Evolutionary conservation across 2,888 invertebrate genomes (phyloP), one percentile per base, ranked within the genome.

Genomic region (Drosophila leonis): DNA sequence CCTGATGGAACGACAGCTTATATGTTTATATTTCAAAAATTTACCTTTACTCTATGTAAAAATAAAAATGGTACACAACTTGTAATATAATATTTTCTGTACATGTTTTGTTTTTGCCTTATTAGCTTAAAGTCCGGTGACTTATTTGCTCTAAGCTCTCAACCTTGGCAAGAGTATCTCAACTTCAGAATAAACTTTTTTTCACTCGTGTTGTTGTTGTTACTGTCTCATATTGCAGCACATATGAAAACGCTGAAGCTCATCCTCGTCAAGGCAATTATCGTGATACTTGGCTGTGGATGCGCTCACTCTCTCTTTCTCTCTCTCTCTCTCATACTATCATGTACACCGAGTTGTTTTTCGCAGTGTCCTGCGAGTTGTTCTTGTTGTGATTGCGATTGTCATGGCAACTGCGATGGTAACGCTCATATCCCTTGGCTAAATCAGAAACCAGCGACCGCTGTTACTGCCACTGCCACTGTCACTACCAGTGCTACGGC

Each of bases 381-480:
- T 73, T 73, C 62, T 68, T 65, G 81, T 65, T 80, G 65, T 75
- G 77, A 80, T 83, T 84, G 87, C 55, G 70, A 88, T 87, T 83
- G 87, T 87, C 79, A 83, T 73, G 87, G 84, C 74, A 82, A 79
- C 89, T 37, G 76, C 72, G 67, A 66, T 72, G 78, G 78, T 71
- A 86, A 72, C 75, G 56, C 81, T 72, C 69, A 78, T 70, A 57
- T 67, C 75, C 72, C 78, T 67, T 68, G 69, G 60, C 57, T 62
- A 75, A 84, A 84, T 88, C 83, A 80, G 61, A 71, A 68, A 62
- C 52, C 56, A 59, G 63, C 74, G 64, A 67, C 66, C 52, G 49
- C 39, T 37, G 49, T 57, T 49, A 29, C 44, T 52, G 55, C 57
- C 42, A 39, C 33, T 54, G 35, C 41, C 55, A 27, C 49, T 33